A percentile compares a stretch with the other conserved stretches of the same genome.
These are phyloP conservation scores for Herpetotheres cachinnans DNA, from an alignment of 2,113 vertebrate species.

Conservation along the genomic window DNA sequence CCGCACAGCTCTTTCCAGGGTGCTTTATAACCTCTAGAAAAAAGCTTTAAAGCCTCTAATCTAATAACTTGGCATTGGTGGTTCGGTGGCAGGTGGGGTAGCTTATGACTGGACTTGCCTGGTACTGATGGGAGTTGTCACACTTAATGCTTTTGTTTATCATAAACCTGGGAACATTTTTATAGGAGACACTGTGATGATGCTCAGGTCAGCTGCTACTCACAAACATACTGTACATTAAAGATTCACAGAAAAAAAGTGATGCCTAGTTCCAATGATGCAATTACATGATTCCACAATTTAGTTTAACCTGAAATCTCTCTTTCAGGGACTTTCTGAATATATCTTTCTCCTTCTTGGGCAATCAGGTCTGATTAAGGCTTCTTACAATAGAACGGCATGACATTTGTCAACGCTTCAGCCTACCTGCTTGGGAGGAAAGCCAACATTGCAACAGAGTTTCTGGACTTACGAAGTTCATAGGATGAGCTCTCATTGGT, in stretches of 20 bases:
- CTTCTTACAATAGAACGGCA: neutral
- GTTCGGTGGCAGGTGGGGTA: neutral
- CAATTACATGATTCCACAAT: too few relatives aligned
- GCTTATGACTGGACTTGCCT: neutral
- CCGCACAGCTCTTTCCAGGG: neutral
- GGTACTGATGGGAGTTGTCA: too few relatives aligned
- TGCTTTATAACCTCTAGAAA: neutral
- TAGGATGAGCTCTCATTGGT: neutral
- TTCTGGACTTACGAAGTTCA: neutral
- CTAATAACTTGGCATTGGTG: neutral
- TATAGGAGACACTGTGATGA: neutral
- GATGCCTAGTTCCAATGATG: neutral
- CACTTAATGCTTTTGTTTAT: neutral
- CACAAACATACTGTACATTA: neutral
- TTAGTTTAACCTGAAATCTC: neutral
- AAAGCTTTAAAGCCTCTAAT: neutral
- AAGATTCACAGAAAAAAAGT: neutral
- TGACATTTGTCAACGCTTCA: neutral
- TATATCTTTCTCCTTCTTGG: neutral
- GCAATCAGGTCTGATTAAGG: neutral
- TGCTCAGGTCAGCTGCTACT: neutral
- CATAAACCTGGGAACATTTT: neutral
- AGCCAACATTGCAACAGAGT: neutral
- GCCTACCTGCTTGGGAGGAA: neutral
- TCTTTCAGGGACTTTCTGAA: neutral